Evolutionary conservation across 30 jellyfish, hydroid and myxozoan species (phyloP).

Genomic region (Calvadosia cruxmelitensis): DNA sequence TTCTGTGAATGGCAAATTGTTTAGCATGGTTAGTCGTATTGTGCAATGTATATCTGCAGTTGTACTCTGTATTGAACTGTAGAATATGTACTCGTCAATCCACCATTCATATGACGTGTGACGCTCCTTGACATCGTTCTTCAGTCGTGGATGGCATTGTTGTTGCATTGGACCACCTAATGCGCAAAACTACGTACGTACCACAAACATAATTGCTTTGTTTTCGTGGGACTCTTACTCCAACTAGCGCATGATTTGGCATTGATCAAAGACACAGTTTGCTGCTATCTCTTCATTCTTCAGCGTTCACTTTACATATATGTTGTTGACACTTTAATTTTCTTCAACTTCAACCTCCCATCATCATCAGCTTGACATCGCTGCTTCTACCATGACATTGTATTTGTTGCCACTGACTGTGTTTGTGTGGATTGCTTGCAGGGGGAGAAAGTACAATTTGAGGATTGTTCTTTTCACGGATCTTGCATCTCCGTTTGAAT

Average conservation of each 20-base stretch:
- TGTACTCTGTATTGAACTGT: too few species aligned
- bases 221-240: not conserved
- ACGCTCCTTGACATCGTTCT: too few species aligned
- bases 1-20: too few species aligned
- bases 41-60: too few species aligned
- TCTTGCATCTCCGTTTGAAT: constrained; percentile 39
- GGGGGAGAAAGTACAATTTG: constrained; percentile 68
- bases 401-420: not conserved
- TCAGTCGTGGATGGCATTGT: constrained; percentile 84
- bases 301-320: not conserved
- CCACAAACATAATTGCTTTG: not conserved
- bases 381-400: not conserved
- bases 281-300: not conserved
- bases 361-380: not conserved
- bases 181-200: constrained; percentile 46
- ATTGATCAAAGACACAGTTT: not conserved
- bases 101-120: too few species aligned
- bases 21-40: too few species aligned
- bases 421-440: not conserved
- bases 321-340: not conserved
- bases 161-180: constrained; percentile 85
- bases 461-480: constrained; percentile 63
- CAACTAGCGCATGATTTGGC: not conserved
- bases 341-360: not conserved
- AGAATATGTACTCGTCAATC: too few species aligned